These are phyloP conservation scores for Porites divaricata DNA, from an alignment of 92 coral and sea anemone species.

Conservation along the genomic window DNA sequence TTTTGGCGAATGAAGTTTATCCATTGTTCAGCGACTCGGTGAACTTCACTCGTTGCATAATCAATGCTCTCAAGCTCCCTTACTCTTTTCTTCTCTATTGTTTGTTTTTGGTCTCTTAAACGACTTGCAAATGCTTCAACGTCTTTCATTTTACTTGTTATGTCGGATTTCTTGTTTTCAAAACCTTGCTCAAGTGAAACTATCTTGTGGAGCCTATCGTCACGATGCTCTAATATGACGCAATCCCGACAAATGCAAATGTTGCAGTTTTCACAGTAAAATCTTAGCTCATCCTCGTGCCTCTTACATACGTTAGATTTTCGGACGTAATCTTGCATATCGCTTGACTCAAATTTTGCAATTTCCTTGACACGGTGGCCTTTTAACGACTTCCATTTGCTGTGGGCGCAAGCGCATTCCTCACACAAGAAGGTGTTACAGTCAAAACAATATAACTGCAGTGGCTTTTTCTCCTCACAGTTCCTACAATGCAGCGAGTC, in stretches of 20 bases:
- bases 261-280: constrained; percentile 46
- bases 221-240: constrained; percentile 48
- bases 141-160: not conserved
- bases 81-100: not conserved
- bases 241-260: constrained; percentile 59
- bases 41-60: constrained; percentile 1
- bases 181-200: constrained; percentile 17
- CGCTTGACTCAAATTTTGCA: constrained; percentile 16
- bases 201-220: constrained; percentile 4
- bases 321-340: constrained; percentile 23
- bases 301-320: constrained; percentile 19
- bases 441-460: constrained; percentile 9
- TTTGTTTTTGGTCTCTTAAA: not conserved
- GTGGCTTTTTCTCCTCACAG: constrained; percentile 8
- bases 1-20: constrained; percentile 10
- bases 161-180: constrained; percentile 7
- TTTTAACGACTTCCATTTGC: not conserved
- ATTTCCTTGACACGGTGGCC: constrained; percentile 20
- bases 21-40: not conserved
- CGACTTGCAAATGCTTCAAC: not conserved
- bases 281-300: constrained; percentile 32
- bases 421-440: constrained; percentile 26
- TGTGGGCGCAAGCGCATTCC: not conserved
- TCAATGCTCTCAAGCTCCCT: constrained; percentile 2
- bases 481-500: not conserved